Percentiles rank a stretch among this genome's conserved stretches.
Evolutionary conservation across 2,113 vertebrate species (phyloP).

Genomic region (Origma solitaria): DNA sequence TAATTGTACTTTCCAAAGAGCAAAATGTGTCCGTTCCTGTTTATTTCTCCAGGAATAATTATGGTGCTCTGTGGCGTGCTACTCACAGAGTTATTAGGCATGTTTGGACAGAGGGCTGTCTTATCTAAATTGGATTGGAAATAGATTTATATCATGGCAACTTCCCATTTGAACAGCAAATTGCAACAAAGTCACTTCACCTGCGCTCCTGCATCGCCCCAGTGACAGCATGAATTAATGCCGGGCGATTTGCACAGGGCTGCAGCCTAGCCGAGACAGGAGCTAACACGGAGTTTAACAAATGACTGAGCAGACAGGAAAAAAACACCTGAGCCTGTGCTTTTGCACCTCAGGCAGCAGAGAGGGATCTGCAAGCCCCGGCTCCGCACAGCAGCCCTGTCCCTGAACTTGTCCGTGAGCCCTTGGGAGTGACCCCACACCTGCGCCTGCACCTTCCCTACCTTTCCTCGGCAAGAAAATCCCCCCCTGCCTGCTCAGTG

Average conservation of each 20-base stretch:
- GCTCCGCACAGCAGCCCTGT: not conserved
- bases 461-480: not conserved
- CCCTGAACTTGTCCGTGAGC: not conserved
- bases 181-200: conserved; percentile 8
- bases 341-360: not conserved
- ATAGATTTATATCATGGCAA: conserved; percentile 25
- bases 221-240: not conserved
- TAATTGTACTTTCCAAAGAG: conserved; percentile 9
- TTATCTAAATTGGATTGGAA: conserved; percentile 44
- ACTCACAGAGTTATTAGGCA: not conserved
- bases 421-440: not conserved
- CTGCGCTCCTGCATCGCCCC: not conserved
- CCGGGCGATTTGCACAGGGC: not conserved
- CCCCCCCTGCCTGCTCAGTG: not conserved
- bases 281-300: not conserved
- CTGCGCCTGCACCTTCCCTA: not conserved
- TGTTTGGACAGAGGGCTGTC: conserved; percentile 29
- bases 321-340: not conserved
- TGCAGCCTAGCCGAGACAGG: not conserved
- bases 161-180: conserved; percentile 26
- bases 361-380: not conserved
- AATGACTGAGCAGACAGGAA: not conserved
- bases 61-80: not conserved
- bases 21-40: not conserved
- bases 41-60: conserved; percentile 19